Evolutionary conservation across 2,888 invertebrate species (phyloP).

Genomic region (Orchesellides sinensis): DNA sequence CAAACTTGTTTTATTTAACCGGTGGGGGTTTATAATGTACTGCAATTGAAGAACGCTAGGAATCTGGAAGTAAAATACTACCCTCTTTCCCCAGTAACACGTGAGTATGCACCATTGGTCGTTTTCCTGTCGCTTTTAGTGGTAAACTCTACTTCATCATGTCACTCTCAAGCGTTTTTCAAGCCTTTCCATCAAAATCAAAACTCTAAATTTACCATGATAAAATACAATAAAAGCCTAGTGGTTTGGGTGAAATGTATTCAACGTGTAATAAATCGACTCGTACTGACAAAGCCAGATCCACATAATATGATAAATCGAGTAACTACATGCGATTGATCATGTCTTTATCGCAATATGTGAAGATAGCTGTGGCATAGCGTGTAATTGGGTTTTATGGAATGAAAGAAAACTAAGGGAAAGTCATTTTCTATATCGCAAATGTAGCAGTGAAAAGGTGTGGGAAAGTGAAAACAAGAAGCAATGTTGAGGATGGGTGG

Average conservation of each 20-base stretch:
- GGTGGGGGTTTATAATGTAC: too few relatives aligned
- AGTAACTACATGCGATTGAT: too few relatives aligned
- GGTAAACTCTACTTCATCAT: not conserved
- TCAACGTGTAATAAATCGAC: constrained; percentile 31
- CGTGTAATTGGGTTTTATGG: too few relatives aligned
- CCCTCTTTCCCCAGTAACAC: too few relatives aligned
- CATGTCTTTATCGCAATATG: too few relatives aligned
- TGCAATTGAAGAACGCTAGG: too few relatives aligned
- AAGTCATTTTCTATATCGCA: too few relatives aligned
- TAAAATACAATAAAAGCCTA: not conserved
- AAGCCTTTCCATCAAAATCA: not conserved
- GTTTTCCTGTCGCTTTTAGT: not conserved
- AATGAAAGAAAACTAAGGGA: too few relatives aligned
- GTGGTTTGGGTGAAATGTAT: constrained; percentile 35
- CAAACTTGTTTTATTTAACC: too few relatives aligned
- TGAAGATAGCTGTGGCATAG: too few relatives aligned
- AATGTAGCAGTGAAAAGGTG: not conserved
- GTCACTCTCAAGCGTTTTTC: not conserved
- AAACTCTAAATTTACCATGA: not conserved
- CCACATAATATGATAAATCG: constrained; percentile 14
- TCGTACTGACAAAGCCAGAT: not conserved
- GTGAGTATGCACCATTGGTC: not conserved
- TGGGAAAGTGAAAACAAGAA: not conserved
- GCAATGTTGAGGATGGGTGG: not conserved
- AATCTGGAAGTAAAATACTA: too few relatives aligned